Conservation (phyloP, 2,797 vertebrate genomes). For the Octomys mimax region DNA sequence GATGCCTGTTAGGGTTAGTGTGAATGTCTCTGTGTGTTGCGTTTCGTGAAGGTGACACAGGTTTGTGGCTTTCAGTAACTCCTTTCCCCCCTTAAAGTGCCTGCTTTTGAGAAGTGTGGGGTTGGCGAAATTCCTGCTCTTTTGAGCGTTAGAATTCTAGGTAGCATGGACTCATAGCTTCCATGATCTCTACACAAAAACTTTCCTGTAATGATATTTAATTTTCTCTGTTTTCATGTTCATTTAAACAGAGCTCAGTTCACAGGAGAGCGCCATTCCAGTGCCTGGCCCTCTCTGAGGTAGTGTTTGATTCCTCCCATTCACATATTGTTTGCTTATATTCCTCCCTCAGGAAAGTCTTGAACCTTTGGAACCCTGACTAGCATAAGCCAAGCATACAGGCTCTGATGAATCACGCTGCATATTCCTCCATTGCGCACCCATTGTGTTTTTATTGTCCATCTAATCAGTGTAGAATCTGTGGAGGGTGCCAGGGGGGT, state of each 20-base stretch:
- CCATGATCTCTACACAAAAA: background rate
- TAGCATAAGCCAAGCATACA: too few relatives aligned
- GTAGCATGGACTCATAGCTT: background rate
- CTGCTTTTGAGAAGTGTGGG: background rate
- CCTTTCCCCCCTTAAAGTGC: background rate
- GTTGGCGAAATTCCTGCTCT: background rate
- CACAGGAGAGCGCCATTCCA: background rate
- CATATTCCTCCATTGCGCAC: fast-evolving
- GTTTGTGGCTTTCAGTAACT: background rate
- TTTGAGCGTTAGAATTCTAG: background rate
- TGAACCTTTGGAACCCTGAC: background rate
- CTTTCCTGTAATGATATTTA: background rate
- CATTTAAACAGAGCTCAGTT: background rate
- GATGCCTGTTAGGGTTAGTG: background rate
- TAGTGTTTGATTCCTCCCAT: background rate
- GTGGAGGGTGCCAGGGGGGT: background rate
- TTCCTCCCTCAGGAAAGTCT: background rate
- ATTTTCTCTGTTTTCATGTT: background rate
- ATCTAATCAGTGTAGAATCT: background rate
- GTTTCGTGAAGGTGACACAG: background rate
- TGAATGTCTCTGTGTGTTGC: background rate
- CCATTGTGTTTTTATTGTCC: background rate
- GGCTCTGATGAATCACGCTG: background rate
- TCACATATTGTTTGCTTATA: background rate
- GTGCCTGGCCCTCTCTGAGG: background rate